Percentiles rank a stretch among this genome's conserved stretches.
These are phyloP conservation scores for Megalops cyprinoides DNA, from an alignment of 2,797 vertebrate genomes.

Conservation along the genomic window DNA sequence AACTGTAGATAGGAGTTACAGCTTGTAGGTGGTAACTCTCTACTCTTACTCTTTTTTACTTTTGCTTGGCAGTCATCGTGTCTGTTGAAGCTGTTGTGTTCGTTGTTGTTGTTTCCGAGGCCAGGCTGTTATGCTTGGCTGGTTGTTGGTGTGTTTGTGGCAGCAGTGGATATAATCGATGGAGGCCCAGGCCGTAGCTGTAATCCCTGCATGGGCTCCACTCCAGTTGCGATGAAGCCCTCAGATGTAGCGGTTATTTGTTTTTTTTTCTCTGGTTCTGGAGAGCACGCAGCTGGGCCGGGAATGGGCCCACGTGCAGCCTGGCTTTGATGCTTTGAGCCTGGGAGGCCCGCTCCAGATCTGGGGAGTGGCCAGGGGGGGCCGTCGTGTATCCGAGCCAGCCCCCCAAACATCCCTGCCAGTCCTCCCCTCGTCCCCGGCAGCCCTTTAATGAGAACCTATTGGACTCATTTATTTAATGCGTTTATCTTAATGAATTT, in stretches of 20 bases:
- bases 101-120: background rate
- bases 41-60: background rate
- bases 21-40: background rate
- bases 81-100: background rate
- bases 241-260: conserved; percentile 10
- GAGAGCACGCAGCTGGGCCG: conserved; percentile 8
- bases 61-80: background rate
- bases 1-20: background rate
- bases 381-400: background rate
- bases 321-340: background rate
- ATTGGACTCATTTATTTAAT: conserved; percentile 23
- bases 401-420: background rate
- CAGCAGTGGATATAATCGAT: background rate
- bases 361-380: background rate
- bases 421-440: background rate
- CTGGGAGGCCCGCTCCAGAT: background rate
- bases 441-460: conserved; percentile 7
- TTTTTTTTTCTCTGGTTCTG: background rate
- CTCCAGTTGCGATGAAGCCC: background rate
- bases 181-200: background rate
- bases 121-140: background rate
- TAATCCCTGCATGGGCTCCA: background rate
- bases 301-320: background rate
- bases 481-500: conserved; percentile 25
- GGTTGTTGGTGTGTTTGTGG: background rate